Base-by-base conservation (phyloP, 2,888 invertebrate species). In the Sinotaia quadrata region DNA sequence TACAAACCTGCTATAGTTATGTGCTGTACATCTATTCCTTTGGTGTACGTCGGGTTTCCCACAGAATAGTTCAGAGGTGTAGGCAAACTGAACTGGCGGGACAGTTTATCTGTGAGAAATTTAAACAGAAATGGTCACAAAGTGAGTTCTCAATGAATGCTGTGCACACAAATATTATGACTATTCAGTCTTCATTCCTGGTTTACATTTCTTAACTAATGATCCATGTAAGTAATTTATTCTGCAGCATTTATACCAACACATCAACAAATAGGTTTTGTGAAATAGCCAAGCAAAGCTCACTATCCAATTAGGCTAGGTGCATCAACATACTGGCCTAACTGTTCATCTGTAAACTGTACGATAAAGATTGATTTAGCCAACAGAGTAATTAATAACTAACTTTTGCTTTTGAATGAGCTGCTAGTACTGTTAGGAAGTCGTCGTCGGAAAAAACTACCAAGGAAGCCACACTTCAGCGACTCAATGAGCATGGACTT, bases 401-500 rank as follows among this genome's bases (percentile, higher is more conserved):
- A 31, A 73, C 75, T 58, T 69, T 73, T 75, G 18, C 47, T 60
- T 51, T 69, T 71, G 33, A 49, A 29, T 15, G 69, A 34, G 27
- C 36, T 44, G 15, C 18, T 51, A 29, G 67, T 51, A 27, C 68
- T 66, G 54, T 56, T 36, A 2, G 68, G 67, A 4, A 65, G 78
- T 65, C 76, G 79, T 57, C 78, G 69, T 31, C 86, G 79, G 91
- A 93, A 92, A 78, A 93, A 90, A 51, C 92, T 91, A 78, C 91
- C 91, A 81, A 93, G 91, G 71, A 92, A 91, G 2, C 93, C 92
- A 75, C 92, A 91, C 80, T 92, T 92, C 41, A 93, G 87, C 0
- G 92, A 91, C 80, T 92, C 92, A 7, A 92, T 89, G 56, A 94
- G 88, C 0, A 92, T 90, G 7, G 92, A 91, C 88, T 94, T 94